Evolutionary conservation across 1,140 invertebrate species (phyloP), one percentile per base, ranked within the genome.

Genomic region (Zaprionus vittiger): DNA sequence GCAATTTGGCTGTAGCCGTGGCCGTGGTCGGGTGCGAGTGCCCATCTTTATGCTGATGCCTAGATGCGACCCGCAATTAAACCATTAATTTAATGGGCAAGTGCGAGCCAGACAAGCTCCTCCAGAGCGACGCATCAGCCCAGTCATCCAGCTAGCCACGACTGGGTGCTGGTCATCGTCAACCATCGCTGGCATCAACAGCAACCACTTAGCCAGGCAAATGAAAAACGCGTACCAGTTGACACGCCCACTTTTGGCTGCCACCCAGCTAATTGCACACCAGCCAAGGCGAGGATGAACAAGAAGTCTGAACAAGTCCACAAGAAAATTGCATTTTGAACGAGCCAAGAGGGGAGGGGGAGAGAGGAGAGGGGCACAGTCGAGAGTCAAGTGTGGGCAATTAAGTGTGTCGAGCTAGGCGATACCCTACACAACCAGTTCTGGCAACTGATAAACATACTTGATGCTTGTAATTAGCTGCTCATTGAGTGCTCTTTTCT

Each of bases 21-120:
- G 31, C 31, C 31, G 31, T n/a, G 41, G 41, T 34, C 28, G 24
- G 12, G 41, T 52, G 20, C 57, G 34, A 31, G n/a, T 59, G 34
- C 20, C 64, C 64, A 66, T 56, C 64, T 55, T 24, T n/a, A 44
- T 20, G 47, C 26, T 47, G 54, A 56, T 49, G 61, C 61, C 17
- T 60, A 56, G 72, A 44, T 37, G 47, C 20, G 54, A 83, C 67
- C 84, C 65, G 79, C 84, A 90, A 89, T 89, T 89, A 89, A 90
- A 89, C 84, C 84, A 90, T 89, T 89, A 89, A 90, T 77, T 89
- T 84, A 89, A 89, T 89, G 85, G 67, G 65, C 84, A 72, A 84
- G 81, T 82, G 67, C 72, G 44, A 77, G 59, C 28, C 38, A 66
- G 79, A 69, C 74, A 74, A 69, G 65, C 17, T 20, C 15, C 38